Conservation (phyloP, 2,797 vertebrate genomes). For the Momotus momota region DNA sequence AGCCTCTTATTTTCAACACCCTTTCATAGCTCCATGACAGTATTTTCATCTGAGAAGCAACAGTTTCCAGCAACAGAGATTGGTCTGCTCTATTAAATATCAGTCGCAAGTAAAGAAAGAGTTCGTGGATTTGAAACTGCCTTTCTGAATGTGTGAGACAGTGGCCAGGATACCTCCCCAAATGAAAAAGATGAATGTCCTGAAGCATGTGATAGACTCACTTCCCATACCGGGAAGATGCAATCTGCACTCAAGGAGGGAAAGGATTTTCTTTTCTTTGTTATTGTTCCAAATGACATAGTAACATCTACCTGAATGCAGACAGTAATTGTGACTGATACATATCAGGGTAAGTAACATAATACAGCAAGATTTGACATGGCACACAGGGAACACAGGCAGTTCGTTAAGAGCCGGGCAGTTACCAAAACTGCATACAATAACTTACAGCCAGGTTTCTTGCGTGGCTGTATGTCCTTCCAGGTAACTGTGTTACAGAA, state of each 20-base stretch:
- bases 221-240: slow-evolving; percentile 23
- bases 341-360: slow-evolving; percentile 10
- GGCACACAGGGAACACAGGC: neutral
- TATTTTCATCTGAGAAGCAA: neutral
- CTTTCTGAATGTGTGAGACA: neutral
- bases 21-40: neutral
- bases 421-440: slow-evolving; percentile 36
- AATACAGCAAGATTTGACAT: slow-evolving; percentile 38
- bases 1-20: neutral
- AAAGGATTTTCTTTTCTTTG: slow-evolving; percentile 63
- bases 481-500: slow-evolving; percentile 15
- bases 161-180: neutral
- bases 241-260: slow-evolving; percentile 42
- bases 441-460: neutral
- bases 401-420: slow-evolving; percentile 5
- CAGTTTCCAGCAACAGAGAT: neutral
- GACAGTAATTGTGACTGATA: slow-evolving; percentile 59
- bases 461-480: neutral
- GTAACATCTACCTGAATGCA: slow-evolving; percentile 33
- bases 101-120: neutral
- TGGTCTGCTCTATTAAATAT: neutral
- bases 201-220: slow-evolving; percentile 16
- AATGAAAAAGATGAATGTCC: slow-evolving; percentile 26
- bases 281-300: slow-evolving; percentile 64
- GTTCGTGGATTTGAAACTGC: neutral